phyloP scores from a whole-genome alignment of 2,888 invertebrate genomes.

The Holacanthella duospinosa region DNA sequence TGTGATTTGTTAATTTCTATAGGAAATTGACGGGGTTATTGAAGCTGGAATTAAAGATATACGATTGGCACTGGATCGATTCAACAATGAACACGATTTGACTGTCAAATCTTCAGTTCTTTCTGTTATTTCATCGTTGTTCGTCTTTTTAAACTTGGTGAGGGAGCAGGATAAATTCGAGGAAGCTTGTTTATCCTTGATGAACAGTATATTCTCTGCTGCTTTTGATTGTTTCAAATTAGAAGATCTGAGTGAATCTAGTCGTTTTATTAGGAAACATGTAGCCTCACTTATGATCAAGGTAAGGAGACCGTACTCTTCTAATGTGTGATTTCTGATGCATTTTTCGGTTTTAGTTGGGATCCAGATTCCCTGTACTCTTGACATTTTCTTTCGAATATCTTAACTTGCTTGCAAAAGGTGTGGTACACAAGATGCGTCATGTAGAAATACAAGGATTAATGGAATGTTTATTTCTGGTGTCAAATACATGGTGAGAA shows the following conservation, averaged over 20 bases:
- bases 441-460: conserved; percentile 26
- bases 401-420: conserved; percentile 19
- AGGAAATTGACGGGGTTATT: no score
- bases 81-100: conserved; percentile 22
- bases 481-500: conserved; percentile 30
- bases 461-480: conserved; percentile 29
- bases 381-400: conserved; percentile 26
- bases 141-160: conserved; percentile 28
- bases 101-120: conserved; percentile 30
- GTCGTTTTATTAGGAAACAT: conserved; percentile 30
- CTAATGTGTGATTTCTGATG: not conserved
- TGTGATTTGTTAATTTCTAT: no score
- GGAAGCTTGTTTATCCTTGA: conserved; percentile 20
- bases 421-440: conserved; percentile 16
- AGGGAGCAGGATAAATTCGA: conserved; percentile 21
- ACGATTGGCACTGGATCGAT: conserved; percentile 25
- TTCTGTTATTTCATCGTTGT: conserved; percentile 32
- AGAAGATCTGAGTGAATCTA: conserved; percentile 19
- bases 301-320: conserved; percentile 17
- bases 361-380: conserved; percentile 22
- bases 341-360: conserved; percentile 13
- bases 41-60: conserved; percentile 26
- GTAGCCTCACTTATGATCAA: conserved; percentile 31
- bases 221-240: conserved; percentile 27
- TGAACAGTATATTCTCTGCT: conserved; percentile 28